phyloP scores from a whole-genome alignment of 2,888 invertebrate species.

The Bembecia ichneumoniformis region DNA sequence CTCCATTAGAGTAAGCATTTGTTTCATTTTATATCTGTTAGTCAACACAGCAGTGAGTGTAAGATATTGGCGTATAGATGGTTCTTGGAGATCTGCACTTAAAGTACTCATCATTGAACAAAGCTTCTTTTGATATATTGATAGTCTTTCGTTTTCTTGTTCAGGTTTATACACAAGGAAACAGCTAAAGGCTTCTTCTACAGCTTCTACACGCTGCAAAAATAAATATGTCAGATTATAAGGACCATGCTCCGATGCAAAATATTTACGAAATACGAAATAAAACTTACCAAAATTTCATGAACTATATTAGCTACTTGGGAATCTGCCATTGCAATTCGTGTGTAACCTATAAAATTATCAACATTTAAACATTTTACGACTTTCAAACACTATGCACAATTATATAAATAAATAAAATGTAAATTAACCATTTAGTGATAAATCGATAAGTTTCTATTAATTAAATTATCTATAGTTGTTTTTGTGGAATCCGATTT shows the following conservation, averaged over 20 bases:
- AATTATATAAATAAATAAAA: too few relatives aligned
- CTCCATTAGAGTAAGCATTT: slow-evolving; percentile 82
- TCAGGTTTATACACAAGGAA: slow-evolving; percentile 85
- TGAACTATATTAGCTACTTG: slow-evolving; percentile 76
- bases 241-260: background rate
- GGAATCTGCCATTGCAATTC: slow-evolving; percentile 70
- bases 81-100: slow-evolving; percentile 81
- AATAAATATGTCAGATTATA: slow-evolving; percentile 11
- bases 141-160: slow-evolving; percentile 77
- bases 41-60: slow-evolving; percentile 80
- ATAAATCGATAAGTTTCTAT: too few relatives aligned
- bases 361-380: too few relatives aligned
- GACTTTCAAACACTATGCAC: too few relatives aligned
- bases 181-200: slow-evolving; percentile 92
- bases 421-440: too few relatives aligned
- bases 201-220: slow-evolving; percentile 81
- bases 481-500: too few relatives aligned
- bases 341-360: too few relatives aligned
- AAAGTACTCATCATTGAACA: slow-evolving; percentile 76
- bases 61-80: slow-evolving; percentile 82
- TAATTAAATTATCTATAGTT: too few relatives aligned
- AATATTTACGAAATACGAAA: background rate
- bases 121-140: slow-evolving; percentile 79
- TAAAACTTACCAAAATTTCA: slow-evolving; percentile 76
- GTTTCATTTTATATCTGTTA: slow-evolving; percentile 81